phyloP scores from a whole-genome alignment of 2,888 invertebrate genomes.

The Elmis aenea region DNA sequence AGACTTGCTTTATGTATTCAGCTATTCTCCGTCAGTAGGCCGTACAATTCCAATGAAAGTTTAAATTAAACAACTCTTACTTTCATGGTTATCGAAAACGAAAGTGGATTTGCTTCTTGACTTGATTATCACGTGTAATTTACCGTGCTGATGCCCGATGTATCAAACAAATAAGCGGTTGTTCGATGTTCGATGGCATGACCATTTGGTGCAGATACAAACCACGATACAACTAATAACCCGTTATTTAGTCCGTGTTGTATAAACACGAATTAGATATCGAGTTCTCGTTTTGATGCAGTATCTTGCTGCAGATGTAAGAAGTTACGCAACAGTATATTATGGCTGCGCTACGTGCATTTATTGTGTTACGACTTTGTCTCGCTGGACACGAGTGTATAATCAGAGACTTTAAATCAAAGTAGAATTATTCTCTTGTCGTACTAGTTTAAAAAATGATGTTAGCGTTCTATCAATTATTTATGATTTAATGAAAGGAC shows the following conservation, averaged over 20 bases:
- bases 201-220: constrained; percentile 4
- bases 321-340: too few species aligned
- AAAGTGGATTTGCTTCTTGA: constrained; percentile 30
- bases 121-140: constrained; percentile 18
- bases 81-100: constrained; percentile 27
- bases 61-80: constrained; percentile 9
- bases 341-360: too few species aligned
- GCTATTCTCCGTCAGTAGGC: too few species aligned
- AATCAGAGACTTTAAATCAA: too few species aligned
- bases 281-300: constrained; percentile 4
- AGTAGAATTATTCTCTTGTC: too few species aligned
- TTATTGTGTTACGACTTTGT: too few species aligned
- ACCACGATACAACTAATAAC: constrained; percentile 6
- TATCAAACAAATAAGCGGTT: constrained; percentile 1
- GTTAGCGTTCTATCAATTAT: too few species aligned
- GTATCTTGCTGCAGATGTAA: constrained; percentile 3
- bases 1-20: too few species aligned
- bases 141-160: background rate
- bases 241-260: constrained; percentile 6
- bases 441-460: too few species aligned
- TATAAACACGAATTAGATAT: constrained; percentile 6
- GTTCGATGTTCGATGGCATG: constrained; percentile 2
- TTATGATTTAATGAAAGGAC: too few species aligned
- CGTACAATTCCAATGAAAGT: constrained; percentile 10
- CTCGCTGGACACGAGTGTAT: too few species aligned